Conservation (phyloP, 37 sponge, comb jelly and placozoan genomes). For the Ephydatia muelleri region DNA sequence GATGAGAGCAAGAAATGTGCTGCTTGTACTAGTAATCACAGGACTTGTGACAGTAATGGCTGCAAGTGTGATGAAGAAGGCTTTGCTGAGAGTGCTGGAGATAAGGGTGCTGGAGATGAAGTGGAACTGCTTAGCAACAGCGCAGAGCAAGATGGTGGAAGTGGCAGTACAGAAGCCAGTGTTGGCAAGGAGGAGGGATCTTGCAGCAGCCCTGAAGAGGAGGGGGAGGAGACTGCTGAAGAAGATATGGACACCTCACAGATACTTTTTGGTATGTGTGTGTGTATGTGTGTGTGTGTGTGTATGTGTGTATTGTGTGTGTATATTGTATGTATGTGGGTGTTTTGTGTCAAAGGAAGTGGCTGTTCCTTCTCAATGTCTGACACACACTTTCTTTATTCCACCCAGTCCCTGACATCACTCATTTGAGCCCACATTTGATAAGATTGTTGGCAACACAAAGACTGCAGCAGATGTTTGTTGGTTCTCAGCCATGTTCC, state of each 20-base stretch:
- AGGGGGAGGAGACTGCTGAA: not conserved
- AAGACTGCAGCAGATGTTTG: slow-evolving; percentile 70
- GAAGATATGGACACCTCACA: not conserved
- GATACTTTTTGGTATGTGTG: not conserved
- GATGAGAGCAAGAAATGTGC: not conserved
- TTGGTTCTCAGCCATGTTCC: not conserved
- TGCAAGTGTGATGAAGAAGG: not conserved
- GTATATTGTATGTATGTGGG: no score
- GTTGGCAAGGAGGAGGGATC: not conserved
- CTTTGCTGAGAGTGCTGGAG: not conserved
- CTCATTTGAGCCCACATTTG: slow-evolving; percentile 38
- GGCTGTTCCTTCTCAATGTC: no score
- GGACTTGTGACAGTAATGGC: not conserved
- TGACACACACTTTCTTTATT: not conserved
- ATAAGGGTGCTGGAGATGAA: not conserved
- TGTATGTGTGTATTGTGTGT: not conserved
- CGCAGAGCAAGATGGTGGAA: not conserved
- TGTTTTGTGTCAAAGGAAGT: no score
- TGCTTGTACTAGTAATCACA: not conserved
- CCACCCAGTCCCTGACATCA: slow-evolving; percentile 65
- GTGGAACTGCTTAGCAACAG: not conserved
- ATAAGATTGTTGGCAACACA: slow-evolving; percentile 69
- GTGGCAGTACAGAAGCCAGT: not conserved
- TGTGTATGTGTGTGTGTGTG: not conserved
- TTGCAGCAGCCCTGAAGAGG: not conserved